Evolutionary conservation across 35 echinoderm and acorn worm species (phyloP), one percentile per base, ranked within the genome.

Genomic region (Ophiothrix spiculata): DNA sequence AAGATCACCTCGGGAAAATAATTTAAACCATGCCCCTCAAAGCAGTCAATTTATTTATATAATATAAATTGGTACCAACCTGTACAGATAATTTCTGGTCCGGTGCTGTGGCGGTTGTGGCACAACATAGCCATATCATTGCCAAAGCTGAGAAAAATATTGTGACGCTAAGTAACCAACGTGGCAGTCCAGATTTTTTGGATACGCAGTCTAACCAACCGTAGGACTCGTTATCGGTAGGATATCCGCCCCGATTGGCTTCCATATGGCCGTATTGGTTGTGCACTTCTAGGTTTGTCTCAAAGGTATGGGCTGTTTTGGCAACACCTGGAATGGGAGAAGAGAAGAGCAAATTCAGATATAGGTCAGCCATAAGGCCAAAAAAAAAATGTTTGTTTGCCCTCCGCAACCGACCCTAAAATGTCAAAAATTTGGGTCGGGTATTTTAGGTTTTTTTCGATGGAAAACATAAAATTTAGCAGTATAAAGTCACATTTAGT

Each of bases 51-150:
- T n/a, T n/a, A n/a, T n/a, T n/a, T n/a, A n/a, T n/a, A n/a, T n/a
- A n/a, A n/a, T n/a, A n/a, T n/a, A n/a, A n/a, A n/a, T n/a, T n/a
- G n/a, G n/a, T n/a, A 91, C 90, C 75, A 75, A 97, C 94, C 63
- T 87, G 78, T 56, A 77, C 35, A 36, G 83, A 45, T 35, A 97
- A 12, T 21, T 84, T 77, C 10, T 92, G 91, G 16, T 97, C 94
- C 15, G 94, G 94, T 33, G 94, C 94, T 0, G 94, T 97, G 33
- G 84, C 91, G 39, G 83, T 93, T 37, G 94, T 97, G 77, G 87
- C 91, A 90, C 91, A 93, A 39, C 94, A 97, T 56, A 97, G 94
- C 94, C 94, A 97, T 37, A 97, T 80, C 17, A 97, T 81, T 56
- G 94, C 94, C 33, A 97, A 76, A 23, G 90, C 87, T 10, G 94